These are phyloP conservation scores for Sinodicranocentrus sp. DNA, from an alignment of 2,888 invertebrate species.

Conservation along the genomic window DNA sequence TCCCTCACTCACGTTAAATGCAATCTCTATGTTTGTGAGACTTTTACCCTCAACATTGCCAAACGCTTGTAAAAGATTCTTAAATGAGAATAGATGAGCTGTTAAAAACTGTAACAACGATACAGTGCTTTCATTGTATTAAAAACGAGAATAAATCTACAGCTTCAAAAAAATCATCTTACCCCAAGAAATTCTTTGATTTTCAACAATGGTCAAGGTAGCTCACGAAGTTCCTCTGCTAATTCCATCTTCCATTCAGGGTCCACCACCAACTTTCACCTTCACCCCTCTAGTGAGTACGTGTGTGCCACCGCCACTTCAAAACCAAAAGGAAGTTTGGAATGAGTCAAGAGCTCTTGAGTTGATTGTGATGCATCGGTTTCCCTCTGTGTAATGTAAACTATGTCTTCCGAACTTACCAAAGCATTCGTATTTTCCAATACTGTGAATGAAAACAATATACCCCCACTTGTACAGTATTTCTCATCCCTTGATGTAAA, in stretches of 20 bases:
- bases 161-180: too few species aligned
- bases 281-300: constrained; percentile 8
- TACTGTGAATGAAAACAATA: too few species aligned
- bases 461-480: too few species aligned
- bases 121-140: constrained; percentile 22
- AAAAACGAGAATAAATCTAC: neutral
- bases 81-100: too few species aligned
- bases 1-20: too few species aligned
- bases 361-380: constrained; percentile 41
- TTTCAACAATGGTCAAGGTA: constrained; percentile 4
- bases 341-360: constrained; percentile 38
- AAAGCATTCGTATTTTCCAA: too few species aligned
- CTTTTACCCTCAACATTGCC: too few species aligned
- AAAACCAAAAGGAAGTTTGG: neutral
- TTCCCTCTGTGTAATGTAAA: neutral
- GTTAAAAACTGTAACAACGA: too few species aligned
- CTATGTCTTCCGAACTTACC: too few species aligned
- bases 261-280: constrained; percentile 8
- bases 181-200: too few species aligned
- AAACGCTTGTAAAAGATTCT: too few species aligned
- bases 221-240: neutral
- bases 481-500: neutral
- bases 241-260: neutral
- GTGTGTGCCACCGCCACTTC: neutral
- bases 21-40: too few species aligned